These are phyloP conservation scores for Oreochromis spilurus DNA, from an alignment of 2,113 vertebrate species.

Conservation along the genomic window DNA sequence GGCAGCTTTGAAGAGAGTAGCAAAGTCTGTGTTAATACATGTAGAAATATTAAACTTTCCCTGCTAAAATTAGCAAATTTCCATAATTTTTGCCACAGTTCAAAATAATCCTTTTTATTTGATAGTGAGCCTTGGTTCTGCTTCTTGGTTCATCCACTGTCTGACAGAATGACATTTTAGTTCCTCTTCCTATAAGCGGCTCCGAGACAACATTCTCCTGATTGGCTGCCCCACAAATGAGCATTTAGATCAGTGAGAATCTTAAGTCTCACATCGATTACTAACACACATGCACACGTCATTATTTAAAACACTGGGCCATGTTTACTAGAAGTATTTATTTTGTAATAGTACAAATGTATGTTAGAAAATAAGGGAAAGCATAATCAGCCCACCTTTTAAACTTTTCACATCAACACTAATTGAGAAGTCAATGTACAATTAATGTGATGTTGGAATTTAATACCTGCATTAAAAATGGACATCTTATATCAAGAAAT, in stretches of 20 bases:
- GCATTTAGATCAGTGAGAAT: neutral
- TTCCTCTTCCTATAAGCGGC: neutral
- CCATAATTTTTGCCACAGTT: neutral
- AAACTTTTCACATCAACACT: neutral
- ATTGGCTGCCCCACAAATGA: neutral
- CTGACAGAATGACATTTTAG: neutral
- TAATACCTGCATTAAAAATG: neutral
- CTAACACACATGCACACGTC: neutral
- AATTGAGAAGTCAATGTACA: neutral
- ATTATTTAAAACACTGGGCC: neutral
- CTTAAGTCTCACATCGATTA: neutral
- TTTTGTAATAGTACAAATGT: neutral
- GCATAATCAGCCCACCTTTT: neutral
- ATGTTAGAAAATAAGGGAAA: neutral
- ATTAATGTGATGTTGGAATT: neutral
- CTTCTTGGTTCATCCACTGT: accelerated
- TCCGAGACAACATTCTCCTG: neutral
- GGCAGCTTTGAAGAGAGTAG: neutral
- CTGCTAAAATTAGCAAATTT: neutral
- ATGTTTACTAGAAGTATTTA: neutral
- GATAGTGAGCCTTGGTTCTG: neutral
- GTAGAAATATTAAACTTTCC: neutral
- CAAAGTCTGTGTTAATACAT: neutral
- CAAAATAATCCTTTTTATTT: accelerated
- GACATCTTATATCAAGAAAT: neutral